These are phyloP conservation scores for Papilio xuthus DNA, from an alignment of 1,140 invertebrate species.

Conservation along the genomic window DNA sequence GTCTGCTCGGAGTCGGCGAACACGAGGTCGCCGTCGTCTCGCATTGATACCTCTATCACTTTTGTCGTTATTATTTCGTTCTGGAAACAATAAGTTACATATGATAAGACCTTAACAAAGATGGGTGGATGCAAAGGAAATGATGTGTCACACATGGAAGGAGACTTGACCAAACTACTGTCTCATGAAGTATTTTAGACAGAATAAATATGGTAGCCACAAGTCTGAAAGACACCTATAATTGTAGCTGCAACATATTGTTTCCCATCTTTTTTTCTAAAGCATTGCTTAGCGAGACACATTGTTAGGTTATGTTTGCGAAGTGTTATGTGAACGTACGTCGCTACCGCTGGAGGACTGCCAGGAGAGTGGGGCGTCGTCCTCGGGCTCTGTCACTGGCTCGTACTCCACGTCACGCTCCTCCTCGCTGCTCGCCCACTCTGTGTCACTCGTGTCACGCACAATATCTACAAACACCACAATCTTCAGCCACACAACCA, in stretches of 20 bases:
- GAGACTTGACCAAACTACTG: no score
- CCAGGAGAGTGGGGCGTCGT: conserved; percentile 52
- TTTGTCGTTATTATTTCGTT: conserved; percentile 72
- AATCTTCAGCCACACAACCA: conserved; percentile 47
- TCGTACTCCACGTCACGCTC: conserved; percentile 60
- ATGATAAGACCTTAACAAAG: no score
- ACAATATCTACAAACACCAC: conserved; percentile 78
- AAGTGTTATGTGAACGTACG: conserved; percentile 51
- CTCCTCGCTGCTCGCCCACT: conserved; percentile 59
- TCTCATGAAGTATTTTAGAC: background rate
- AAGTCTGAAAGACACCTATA: no score
- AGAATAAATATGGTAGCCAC: no score
- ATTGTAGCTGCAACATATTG: no score
- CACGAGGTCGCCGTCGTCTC: conserved; percentile 68
- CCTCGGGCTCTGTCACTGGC: conserved; percentile 60
- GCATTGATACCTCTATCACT: conserved; percentile 63
- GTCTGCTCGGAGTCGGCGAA: conserved; percentile 82
- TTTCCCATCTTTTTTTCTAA: no score
- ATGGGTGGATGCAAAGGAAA: no score
- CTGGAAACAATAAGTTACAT: conserved; percentile 53
- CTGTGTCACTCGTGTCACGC: conserved; percentile 78
- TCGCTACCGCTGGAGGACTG: conserved; percentile 69
- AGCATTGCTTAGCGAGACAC: background rate
- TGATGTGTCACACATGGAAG: no score
- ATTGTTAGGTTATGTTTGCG: background rate